Percentiles rank a stretch among this genome's conserved stretches.
phyloP scores from a whole-genome alignment of 2,113 vertebrate species.

The Eulacestoma nigropectus region DNA sequence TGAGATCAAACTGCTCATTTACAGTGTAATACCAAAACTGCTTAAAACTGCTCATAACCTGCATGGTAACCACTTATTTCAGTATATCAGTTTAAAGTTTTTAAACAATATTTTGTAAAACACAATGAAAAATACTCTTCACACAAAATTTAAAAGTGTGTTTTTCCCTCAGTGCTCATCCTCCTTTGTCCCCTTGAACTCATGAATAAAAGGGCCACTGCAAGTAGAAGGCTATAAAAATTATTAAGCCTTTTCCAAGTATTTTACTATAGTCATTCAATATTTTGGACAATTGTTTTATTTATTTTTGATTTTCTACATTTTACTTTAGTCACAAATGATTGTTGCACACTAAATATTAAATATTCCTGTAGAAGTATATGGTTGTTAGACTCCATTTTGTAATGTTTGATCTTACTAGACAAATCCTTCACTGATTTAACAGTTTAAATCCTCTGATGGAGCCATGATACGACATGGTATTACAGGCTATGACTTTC shows the following conservation, averaged over 20 bases:
- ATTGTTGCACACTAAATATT: background rate
- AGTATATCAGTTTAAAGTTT: background rate
- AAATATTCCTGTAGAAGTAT: background rate
- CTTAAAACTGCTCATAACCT: background rate
- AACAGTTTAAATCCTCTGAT: background rate
- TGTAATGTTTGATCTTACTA: background rate
- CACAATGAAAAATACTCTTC: background rate
- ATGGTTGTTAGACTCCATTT: background rate
- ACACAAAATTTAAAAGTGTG: background rate
- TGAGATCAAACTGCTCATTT: background rate
- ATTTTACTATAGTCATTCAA: background rate
- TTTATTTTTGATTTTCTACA: background rate
- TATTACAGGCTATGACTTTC: background rate
- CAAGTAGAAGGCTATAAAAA: background rate
- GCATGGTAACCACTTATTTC: background rate
- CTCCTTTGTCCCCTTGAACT: background rate
- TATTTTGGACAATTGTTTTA: background rate
- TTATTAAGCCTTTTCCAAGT: background rate
- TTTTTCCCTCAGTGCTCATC: background rate
- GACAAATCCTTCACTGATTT: background rate
- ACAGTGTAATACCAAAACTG: background rate
- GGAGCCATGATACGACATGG: background rate
- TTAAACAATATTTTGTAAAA: background rate
- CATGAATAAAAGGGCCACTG: background rate
- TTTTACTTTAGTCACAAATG: background rate